Conservation (phyloP, 1,140 invertebrate species). For the Heterodera schachtii region DNA sequence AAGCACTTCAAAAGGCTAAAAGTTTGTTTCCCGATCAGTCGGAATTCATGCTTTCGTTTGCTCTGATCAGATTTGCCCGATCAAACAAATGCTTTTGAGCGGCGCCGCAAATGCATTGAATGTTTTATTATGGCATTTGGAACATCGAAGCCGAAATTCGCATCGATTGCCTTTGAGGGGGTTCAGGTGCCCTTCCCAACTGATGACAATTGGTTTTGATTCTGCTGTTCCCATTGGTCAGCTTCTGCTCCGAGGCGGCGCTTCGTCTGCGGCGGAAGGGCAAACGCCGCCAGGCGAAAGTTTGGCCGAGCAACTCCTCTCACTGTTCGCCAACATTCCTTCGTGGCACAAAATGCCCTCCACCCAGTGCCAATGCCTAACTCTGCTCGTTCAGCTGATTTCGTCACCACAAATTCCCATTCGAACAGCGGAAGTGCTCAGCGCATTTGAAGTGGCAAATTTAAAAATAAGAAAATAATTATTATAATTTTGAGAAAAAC, state of each 20-base stretch:
- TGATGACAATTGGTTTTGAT: neutral
- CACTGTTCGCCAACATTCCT: constrained; percentile 5
- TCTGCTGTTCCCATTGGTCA: neutral
- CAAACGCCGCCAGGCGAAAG: constrained; percentile 3
- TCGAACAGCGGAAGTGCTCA: constrained; percentile 1
- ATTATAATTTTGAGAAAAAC: neutral
- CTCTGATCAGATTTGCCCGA: neutral
- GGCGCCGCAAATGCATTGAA: constrained; percentile 18
- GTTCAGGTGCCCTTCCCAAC: neutral
- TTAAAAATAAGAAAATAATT: neutral
- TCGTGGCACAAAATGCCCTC: constrained; percentile 8
- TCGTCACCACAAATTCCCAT: constrained; percentile 24
- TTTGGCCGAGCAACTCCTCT: constrained; percentile 14
- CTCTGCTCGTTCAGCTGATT: constrained; percentile 19
- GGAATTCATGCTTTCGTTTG: neutral
- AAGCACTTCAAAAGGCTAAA: constrained; percentile 25
- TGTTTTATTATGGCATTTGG: constrained; percentile 21
- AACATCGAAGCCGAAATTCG: constrained; percentile 10
- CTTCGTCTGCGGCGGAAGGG: neutral
- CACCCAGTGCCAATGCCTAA: constrained; percentile 19
- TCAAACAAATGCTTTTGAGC: neutral
- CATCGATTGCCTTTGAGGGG: constrained; percentile 22
- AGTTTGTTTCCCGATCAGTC: constrained; percentile 2
- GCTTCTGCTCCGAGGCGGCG: constrained; percentile 4
- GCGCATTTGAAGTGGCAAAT: constrained; percentile 4